Conservation (phyloP, 2,888 invertebrate genomes). For the Holacanthella duospinosa region DNA sequence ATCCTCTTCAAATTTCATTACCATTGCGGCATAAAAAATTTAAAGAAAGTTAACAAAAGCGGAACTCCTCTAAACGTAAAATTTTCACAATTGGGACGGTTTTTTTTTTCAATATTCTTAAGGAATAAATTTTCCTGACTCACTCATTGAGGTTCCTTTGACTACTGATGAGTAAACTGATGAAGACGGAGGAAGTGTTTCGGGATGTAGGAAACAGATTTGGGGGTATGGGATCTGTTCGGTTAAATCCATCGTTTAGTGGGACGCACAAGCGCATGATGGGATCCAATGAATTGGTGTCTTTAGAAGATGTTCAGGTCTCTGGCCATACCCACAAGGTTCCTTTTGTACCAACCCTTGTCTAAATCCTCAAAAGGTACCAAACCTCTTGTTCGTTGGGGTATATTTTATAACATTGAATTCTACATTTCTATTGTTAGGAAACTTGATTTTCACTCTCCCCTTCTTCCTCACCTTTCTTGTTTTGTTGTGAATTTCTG, state of each 20-base stretch:
- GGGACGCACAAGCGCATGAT: conserved; percentile 21
- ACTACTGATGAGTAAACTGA: neutral
- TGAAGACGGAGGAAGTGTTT: neutral
- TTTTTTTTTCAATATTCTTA: neutral
- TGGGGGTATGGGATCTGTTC: neutral
- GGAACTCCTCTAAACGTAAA: neutral
- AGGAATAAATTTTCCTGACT: neutral
- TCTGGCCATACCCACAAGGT: neutral
- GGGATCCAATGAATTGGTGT: conserved; percentile 15
- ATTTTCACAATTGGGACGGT: neutral
- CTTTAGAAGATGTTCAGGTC: neutral
- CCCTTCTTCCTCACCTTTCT: neutral
- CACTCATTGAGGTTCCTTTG: neutral
- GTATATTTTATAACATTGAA: neutral
- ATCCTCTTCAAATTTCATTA: conserved; percentile 38
- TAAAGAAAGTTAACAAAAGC: neutral
- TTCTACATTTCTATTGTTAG: neutral
- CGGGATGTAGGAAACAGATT: neutral
- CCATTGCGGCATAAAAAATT: conserved; percentile 26
- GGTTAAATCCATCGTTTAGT: conserved; percentile 3
- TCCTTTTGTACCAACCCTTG: neutral
- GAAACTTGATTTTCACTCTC: conserved; percentile 5
- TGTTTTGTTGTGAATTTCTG: neutral
- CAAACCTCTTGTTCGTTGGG: neutral
- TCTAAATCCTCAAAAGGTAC: neutral